These are phyloP conservation scores for Campoplex capitator DNA, from an alignment of 2,888 invertebrate genomes.

Conservation along the genomic window DNA sequence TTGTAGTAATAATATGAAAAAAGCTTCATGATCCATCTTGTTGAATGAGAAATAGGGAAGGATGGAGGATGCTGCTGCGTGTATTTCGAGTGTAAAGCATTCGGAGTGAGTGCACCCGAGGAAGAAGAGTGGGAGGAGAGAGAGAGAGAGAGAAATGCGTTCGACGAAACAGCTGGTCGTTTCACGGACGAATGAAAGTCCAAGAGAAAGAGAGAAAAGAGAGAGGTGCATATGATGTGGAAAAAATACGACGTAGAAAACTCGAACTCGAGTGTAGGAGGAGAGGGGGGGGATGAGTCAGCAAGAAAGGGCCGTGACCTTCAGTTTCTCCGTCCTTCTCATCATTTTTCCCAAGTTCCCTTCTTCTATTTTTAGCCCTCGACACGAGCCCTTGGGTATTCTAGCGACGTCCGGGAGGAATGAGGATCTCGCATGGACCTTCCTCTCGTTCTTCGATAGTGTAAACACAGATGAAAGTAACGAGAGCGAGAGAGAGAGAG, in stretches of 20 bases:
- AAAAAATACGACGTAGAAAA: constrained; percentile 46
- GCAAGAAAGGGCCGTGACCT: constrained; percentile 68
- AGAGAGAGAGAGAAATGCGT: constrained; percentile 28
- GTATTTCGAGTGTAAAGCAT: constrained; percentile 23
- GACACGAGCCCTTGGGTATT: background rate
- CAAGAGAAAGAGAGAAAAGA: constrained; percentile 25
- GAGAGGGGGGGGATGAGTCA: constrained; percentile 56
- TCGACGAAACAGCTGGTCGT: constrained; percentile 55
- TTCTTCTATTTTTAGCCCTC: constrained; percentile 19
- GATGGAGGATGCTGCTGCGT: background rate
- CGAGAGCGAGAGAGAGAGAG: too few relatives aligned
- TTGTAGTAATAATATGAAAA: background rate
- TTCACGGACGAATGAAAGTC: constrained; percentile 48
- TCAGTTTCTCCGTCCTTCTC: constrained; percentile 42
- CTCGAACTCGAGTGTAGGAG: constrained; percentile 45
- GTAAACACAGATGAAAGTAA: background rate
- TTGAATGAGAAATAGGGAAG: constrained; percentile 1
- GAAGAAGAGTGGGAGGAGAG: background rate
- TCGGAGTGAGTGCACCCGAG: constrained; percentile 5
- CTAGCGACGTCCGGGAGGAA: background rate
- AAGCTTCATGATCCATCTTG: background rate
- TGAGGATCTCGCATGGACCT: background rate
- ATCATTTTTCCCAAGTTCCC: constrained; percentile 23
- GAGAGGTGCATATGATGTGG: constrained; percentile 8
- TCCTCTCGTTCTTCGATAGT: constrained; percentile 10